Evolutionary conservation across 2,797 vertebrate species (phyloP).

Genomic region (Oreortyx pictus): DNA sequence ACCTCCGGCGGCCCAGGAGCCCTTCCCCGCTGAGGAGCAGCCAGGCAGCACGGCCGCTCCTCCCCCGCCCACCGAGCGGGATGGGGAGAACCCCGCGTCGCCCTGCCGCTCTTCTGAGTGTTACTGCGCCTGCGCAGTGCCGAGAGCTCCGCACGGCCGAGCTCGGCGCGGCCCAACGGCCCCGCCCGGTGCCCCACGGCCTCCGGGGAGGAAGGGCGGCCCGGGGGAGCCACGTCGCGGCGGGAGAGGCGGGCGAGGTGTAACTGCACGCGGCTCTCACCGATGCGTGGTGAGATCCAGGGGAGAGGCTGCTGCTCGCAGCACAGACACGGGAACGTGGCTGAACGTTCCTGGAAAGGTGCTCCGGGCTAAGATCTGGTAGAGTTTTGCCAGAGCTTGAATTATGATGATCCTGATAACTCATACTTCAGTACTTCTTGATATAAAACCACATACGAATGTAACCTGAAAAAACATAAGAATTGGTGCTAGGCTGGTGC

Average conservation of each 20-base stretch:
- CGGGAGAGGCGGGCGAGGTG: accelerated
- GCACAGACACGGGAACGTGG: accelerated
- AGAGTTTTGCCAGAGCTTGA: background rate
- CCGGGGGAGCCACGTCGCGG: accelerated
- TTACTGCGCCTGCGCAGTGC: accelerated
- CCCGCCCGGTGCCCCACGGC: background rate
- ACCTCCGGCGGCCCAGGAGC: accelerated
- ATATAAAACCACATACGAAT: accelerated
- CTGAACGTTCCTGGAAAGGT: background rate
- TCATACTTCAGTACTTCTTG: background rate
- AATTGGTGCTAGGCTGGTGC: accelerated
- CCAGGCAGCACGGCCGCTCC: accelerated
- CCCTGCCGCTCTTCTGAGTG: too few relatives aligned
- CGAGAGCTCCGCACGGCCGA: accelerated
- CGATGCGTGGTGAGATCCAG: accelerated
- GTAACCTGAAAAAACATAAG: background rate
- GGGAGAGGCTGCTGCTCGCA: accelerated
- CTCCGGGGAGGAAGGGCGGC: accelerated
- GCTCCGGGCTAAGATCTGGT: too few relatives aligned
- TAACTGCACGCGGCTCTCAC: accelerated
- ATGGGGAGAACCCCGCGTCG: accelerated
- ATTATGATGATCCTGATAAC: background rate
- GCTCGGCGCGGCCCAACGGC: background rate
- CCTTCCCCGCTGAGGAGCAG: too few relatives aligned
- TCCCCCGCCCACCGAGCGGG: background rate